These are phyloP conservation scores for Cyrtorhinus lividipennis DNA, from an alignment of 1,140 invertebrate genomes.

Conservation along the genomic window DNA sequence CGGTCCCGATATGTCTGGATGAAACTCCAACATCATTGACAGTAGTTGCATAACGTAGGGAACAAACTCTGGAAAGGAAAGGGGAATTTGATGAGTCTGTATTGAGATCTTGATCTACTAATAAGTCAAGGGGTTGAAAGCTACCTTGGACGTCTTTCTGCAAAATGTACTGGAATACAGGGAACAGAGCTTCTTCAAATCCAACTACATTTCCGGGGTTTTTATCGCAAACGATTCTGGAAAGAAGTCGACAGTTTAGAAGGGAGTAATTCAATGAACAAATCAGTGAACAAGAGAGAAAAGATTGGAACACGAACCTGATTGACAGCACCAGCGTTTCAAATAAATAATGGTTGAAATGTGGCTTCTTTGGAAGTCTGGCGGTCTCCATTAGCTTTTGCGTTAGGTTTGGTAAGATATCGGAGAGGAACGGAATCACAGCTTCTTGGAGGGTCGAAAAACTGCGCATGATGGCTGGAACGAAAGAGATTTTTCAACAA, in stretches of 20 bases:
- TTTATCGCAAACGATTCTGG: conserved; percentile 66
- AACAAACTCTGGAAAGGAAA: conserved; percentile 65
- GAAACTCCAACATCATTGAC: conserved; percentile 76
- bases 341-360: conserved; percentile 96
- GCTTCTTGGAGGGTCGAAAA: conserved; percentile 66
- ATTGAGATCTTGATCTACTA: too few species aligned
- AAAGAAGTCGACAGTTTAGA: conserved; percentile 28
- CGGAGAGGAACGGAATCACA: conserved; percentile 63
- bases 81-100: background rate
- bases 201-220: conserved; percentile 63
- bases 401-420: conserved; percentile 69
- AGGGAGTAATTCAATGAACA: background rate
- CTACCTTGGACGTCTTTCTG: conserved; percentile 81
- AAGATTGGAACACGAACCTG: too few species aligned
- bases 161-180: conserved; percentile 83
- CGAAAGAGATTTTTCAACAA: too few species aligned
- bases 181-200: conserved; percentile 84
- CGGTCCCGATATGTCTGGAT: conserved; percentile 52
- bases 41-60: conserved; percentile 96
- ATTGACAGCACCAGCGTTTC: conserved; percentile 82
- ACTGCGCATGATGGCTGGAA: conserved; percentile 72
- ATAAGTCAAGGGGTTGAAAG: background rate
- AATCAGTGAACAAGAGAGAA: too few species aligned
- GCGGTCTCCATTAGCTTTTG: conserved; percentile 68
- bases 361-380: conserved; percentile 88